These are phyloP conservation scores for Dexiosoma caninum DNA, from an alignment of 2,888 invertebrate genomes.

Conservation along the genomic window DNA sequence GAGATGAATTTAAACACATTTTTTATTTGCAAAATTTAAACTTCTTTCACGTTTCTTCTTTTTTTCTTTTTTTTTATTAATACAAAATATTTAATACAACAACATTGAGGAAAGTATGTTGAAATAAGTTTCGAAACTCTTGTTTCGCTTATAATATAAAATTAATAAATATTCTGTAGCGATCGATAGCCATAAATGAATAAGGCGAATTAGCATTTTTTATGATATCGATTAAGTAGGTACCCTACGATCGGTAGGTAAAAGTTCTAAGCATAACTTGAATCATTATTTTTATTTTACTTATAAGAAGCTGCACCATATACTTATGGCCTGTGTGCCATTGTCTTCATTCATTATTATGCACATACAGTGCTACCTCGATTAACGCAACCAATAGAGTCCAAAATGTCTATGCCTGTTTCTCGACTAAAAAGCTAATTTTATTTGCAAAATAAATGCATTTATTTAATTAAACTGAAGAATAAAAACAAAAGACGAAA, in stretches of 20 bases:
- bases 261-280: too few relatives aligned
- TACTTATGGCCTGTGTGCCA: too few relatives aligned
- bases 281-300: too few relatives aligned
- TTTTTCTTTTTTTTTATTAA: neutral
- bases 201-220: constrained; percentile 4
- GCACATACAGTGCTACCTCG: too few relatives aligned
- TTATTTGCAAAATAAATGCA: too few relatives aligned
- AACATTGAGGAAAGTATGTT: neutral
- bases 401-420: too few relatives aligned
- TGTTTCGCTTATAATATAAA: constrained; percentile 1
- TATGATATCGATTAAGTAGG: neutral
- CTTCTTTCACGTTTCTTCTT: constrained; percentile 41
- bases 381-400: too few relatives aligned
- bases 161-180: constrained; percentile 34
- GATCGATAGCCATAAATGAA: constrained; percentile 24
- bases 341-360: too few relatives aligned
- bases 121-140: neutral
- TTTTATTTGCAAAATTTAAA: constrained; percentile 23
- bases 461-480: too few relatives aligned
- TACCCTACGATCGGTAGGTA: neutral
- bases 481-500: too few relatives aligned
- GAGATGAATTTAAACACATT: constrained; percentile 28
- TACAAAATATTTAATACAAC: neutral
- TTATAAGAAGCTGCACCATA: too few relatives aligned
- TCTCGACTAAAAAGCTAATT: too few relatives aligned